Evolutionary conservation across 2,797 vertebrate species (phyloP).

Genomic region (Clangula hyemalis): DNA sequence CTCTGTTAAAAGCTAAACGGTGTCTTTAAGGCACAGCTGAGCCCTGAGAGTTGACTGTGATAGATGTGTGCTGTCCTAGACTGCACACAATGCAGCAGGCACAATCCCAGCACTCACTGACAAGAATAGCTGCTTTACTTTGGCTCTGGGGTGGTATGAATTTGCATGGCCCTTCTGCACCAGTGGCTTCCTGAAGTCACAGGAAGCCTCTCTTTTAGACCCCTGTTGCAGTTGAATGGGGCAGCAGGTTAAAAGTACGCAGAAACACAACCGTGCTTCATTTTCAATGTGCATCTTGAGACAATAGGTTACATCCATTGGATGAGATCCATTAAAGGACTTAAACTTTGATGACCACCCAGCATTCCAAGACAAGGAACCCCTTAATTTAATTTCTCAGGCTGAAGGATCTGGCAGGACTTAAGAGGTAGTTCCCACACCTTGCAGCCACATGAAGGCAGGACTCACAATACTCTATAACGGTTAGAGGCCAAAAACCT

Average conservation of each 20-base stretch:
- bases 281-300: background rate
- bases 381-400: background rate
- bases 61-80: constrained; percentile 31
- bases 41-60: background rate
- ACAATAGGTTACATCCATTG: background rate
- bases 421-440: background rate
- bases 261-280: background rate
- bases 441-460: background rate
- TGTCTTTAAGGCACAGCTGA: constrained; percentile 44
- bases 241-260: background rate
- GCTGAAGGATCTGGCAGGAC: background rate
- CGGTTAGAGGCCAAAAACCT: background rate
- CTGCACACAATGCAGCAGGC: constrained; percentile 18
- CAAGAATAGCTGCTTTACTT: constrained; percentile 15
- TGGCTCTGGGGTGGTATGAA: background rate
- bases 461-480: background rate
- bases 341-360: background rate
- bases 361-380: background rate
- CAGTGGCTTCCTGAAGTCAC: background rate
- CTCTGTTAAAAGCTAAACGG: constrained; percentile 18
- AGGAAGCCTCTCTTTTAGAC: background rate
- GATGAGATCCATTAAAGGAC: background rate
- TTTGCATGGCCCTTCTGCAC: constrained; percentile 5
- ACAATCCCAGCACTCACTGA: background rate
- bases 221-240: background rate